A percentile compares a stretch with the other conserved stretches of the same genome.
phyloP scores from a whole-genome alignment of 2,888 invertebrate genomes.

The Germaria angustata region DNA sequence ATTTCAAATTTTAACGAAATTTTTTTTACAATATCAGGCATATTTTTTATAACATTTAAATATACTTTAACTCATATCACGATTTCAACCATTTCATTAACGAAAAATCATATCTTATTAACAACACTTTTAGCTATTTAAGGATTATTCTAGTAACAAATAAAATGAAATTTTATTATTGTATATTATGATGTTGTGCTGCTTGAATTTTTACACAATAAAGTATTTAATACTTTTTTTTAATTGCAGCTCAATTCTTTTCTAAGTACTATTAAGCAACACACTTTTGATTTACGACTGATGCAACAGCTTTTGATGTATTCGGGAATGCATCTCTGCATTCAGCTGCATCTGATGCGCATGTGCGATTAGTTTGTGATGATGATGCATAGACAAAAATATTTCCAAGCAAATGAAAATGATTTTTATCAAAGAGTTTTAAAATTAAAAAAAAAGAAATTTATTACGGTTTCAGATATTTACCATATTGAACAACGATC shows the following conservation, averaged over 20 bases:
- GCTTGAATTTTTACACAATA: neutral
- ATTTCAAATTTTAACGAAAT: neutral
- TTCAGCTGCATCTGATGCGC: too few species aligned
- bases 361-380: too few species aligned
- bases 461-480: too few species aligned
- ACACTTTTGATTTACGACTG: neutral
- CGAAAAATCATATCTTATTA: neutral
- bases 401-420: too few species aligned
- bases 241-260: neutral
- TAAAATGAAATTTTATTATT: neutral
- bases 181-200: neutral
- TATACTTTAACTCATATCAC: slow-evolving; percentile 39
- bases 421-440: too few species aligned
- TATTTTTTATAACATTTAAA: slow-evolving; percentile 18
- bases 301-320: too few species aligned
- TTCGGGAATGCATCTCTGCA: too few species aligned
- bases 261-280: neutral
- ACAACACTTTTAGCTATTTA: neutral
- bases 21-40: neutral
- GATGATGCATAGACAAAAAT: too few species aligned
- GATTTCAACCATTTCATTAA: slow-evolving; percentile 13
- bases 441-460: too few species aligned
- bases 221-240: neutral
- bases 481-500: too few species aligned
- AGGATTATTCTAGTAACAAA: neutral